Conservation (phyloP, 1,140 invertebrate species). For the Aradophagus sp. region DNA sequence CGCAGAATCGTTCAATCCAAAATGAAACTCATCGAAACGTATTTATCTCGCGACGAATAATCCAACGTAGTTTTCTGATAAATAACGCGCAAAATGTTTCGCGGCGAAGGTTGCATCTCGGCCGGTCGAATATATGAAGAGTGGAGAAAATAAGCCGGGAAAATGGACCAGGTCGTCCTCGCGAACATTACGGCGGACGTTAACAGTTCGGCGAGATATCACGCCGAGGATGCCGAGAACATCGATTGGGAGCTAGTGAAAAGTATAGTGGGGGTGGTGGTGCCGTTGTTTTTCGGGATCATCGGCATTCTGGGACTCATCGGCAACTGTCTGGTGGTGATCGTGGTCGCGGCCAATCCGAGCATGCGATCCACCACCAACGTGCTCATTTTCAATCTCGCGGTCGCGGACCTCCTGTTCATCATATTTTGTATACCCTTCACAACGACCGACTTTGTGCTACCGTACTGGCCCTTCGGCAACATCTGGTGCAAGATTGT, state of each 20-base stretch:
- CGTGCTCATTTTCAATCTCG: conserved; percentile 91
- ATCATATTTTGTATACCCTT: conserved; percentile 97
- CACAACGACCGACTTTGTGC: conserved; percentile 90
- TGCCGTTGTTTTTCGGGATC: conserved; percentile 90
- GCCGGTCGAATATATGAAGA: conserved; percentile 17
- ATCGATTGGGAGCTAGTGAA: conserved; percentile 73
- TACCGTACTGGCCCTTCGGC: conserved; percentile 93
- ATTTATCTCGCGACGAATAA: no score
- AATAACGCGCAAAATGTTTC: not conserved
- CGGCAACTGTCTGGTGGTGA: conserved; percentile 91
- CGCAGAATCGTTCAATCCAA: no score
- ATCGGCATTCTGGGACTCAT: conserved; percentile 91
- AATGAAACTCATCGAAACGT: no score
- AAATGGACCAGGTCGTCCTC: conserved; percentile 25
- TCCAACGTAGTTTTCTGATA: not conserved
- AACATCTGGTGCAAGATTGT: conserved; percentile 93
- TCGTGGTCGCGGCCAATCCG: conserved; percentile 88
- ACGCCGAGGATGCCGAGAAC: conserved; percentile 52
- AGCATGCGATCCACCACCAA: conserved; percentile 96
- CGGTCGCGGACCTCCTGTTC: conserved; percentile 93
- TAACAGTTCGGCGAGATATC: no score
- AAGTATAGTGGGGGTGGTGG: conserved; percentile 81
- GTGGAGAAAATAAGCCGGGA: conserved; percentile 7
- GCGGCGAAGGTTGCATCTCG: conserved; percentile 5
- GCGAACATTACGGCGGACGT: conserved; percentile 36